Evolutionary conservation across 2,113 vertebrate species (phyloP).

Genomic region (Hiodon alosoides): DNA sequence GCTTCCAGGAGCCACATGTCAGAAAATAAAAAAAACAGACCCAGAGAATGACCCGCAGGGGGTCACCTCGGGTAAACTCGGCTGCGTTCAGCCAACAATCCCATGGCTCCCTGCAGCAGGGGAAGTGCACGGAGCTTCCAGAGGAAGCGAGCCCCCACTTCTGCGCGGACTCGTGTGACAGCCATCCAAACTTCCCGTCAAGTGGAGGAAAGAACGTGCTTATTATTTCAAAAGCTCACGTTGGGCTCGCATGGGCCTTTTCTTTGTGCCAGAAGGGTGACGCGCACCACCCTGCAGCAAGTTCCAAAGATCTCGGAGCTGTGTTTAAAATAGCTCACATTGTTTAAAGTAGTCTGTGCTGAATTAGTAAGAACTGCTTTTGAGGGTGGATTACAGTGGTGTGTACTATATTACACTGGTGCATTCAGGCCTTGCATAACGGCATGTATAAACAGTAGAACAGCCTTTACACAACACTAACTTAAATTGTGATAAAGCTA

Average conservation of each 20-base stretch:
- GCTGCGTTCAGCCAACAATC: neutral
- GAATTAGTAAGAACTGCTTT: slow-evolving; percentile 21
- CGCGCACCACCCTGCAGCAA: neutral
- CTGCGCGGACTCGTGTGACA: slow-evolving; percentile 7
- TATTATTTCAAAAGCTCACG: neutral
- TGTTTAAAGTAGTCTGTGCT: slow-evolving; percentile 27
- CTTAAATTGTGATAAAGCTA: too few species aligned
- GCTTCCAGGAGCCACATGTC: slow-evolving; percentile 2
- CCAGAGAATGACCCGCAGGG: neutral
- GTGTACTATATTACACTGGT: neutral
- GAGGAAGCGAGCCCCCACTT: slow-evolving; percentile 17
- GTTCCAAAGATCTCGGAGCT: slow-evolving; percentile 17
- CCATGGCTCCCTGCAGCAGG: neutral
- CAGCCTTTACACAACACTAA: neutral
- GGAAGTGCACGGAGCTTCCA: slow-evolving; percentile 4
- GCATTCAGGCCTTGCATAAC: neutral
- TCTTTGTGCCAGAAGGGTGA: neutral
- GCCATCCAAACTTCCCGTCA: slow-evolving; percentile 8
- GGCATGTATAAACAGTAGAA: neutral
- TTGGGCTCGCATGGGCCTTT: neutral
- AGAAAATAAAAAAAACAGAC: neutral
- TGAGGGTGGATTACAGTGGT: slow-evolving; percentile 21
- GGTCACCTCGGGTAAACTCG: slow-evolving; percentile 17
- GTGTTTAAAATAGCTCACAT: slow-evolving; percentile 33
- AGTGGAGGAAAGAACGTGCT: neutral